phyloP scores from a whole-genome alignment of 2,888 invertebrate genomes.

The Hirtodrosophila trivittata region DNA sequence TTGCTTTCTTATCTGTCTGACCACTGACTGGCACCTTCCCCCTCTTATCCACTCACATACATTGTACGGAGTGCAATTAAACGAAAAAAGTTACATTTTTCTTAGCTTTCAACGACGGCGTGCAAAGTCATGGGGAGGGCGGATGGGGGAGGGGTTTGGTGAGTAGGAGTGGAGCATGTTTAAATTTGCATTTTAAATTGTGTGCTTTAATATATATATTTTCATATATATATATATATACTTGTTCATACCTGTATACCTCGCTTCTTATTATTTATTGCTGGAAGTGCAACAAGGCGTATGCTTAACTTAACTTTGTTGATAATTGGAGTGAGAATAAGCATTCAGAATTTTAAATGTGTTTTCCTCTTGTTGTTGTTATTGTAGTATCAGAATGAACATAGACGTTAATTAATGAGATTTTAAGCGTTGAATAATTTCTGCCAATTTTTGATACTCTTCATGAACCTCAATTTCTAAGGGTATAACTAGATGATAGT shows the following conservation, averaged over 20 bases:
- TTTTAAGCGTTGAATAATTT: slow-evolving; percentile 57
- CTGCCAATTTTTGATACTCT: slow-evolving; percentile 22
- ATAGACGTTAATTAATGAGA: slow-evolving; percentile 65
- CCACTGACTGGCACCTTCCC: slow-evolving; percentile 15
- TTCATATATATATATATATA: slow-evolving; percentile 25
- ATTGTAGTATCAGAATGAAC: slow-evolving; percentile 40
- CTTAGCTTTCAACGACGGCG: slow-evolving; percentile 63
- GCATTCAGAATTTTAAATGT: slow-evolving; percentile 65
- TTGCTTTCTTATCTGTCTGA: slow-evolving; percentile 44
- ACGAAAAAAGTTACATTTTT: slow-evolving; percentile 61
- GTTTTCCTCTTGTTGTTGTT: slow-evolving; percentile 18
- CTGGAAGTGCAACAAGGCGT: slow-evolving; percentile 73
- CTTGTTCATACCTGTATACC: slow-evolving; percentile 10
- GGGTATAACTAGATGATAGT: no score
- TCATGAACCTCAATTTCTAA: no score
- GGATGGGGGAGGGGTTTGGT: not conserved
- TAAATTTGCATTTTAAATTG: slow-evolving; percentile 77
- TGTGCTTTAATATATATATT: slow-evolving; percentile 52
- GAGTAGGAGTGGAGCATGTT: slow-evolving; percentile 29
- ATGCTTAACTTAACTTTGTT: slow-evolving; percentile 78
- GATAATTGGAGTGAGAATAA: slow-evolving; percentile 78
- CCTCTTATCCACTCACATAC: slow-evolving; percentile 7
- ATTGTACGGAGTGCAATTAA: slow-evolving; percentile 58
- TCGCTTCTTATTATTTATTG: slow-evolving; percentile 66
- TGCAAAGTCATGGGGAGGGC: slow-evolving; percentile 6